These are phyloP conservation scores for Periophthalmodon schlosseri DNA, from an alignment of 2,113 vertebrate species.

Conservation along the genomic window DNA sequence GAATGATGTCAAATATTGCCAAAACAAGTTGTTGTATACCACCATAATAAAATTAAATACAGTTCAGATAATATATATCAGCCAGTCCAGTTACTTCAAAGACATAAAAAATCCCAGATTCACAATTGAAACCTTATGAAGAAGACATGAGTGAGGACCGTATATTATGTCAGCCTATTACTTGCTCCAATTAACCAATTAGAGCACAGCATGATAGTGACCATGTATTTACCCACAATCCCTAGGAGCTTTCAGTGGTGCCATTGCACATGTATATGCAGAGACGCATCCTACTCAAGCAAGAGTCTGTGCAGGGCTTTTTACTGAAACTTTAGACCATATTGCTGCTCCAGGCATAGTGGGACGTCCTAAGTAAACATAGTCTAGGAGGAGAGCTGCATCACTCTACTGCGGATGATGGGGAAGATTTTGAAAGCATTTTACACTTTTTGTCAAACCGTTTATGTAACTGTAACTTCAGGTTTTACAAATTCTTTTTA, in stretches of 20 bases:
- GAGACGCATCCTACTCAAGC: background rate
- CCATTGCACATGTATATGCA: too few relatives aligned
- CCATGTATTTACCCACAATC: conserved; percentile 59
- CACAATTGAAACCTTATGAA: conserved; percentile 67
- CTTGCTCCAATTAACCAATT: conserved; percentile 74
- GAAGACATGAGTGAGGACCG: conserved; percentile 49
- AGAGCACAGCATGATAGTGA: conserved; percentile 50
- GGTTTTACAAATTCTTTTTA: too few relatives aligned
- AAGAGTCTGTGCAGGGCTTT: conserved; percentile 36
- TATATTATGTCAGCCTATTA: conserved; percentile 62
- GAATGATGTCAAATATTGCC: too few relatives aligned
- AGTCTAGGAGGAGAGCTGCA: conserved; percentile 20
- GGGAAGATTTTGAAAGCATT: conserved; percentile 18
- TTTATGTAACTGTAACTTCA: too few relatives aligned
- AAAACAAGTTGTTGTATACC: too few relatives aligned
- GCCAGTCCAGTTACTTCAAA: conserved; percentile 12
- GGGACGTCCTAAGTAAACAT: conserved; percentile 64
- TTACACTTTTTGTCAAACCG: too few relatives aligned
- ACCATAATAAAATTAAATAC: too few relatives aligned
- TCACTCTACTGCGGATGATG: conserved; percentile 43
- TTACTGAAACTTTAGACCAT: conserved; percentile 64
- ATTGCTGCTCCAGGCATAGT: conserved; percentile 56
- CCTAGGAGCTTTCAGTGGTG: conserved; percentile 10
- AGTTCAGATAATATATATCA: too few relatives aligned
- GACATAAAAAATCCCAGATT: conserved; percentile 45